Evolutionary conservation across 2,797 vertebrate species (phyloP).

Genomic region (Dicrostonyx torquatus): DNA sequence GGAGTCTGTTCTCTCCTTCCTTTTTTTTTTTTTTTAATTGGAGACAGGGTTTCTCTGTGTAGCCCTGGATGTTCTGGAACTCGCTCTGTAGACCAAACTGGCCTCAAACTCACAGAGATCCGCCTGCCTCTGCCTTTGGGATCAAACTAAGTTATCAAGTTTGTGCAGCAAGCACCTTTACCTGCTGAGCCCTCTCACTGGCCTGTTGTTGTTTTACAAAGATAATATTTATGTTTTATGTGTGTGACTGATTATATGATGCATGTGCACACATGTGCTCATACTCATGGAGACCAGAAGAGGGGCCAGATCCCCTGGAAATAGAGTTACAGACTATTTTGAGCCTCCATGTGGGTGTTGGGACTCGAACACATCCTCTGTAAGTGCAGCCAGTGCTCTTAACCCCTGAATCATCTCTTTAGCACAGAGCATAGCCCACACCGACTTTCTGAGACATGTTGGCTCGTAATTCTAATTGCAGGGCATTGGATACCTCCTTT

Average conservation of each 20-base stretch:
- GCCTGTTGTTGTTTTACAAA: background rate
- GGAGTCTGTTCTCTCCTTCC: background rate
- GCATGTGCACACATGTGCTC: background rate
- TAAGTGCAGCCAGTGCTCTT: background rate
- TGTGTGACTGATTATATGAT: background rate
- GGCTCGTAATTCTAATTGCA: background rate
- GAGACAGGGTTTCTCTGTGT: background rate
- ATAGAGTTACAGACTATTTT: background rate
- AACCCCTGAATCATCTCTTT: background rate
- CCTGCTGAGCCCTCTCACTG: background rate
- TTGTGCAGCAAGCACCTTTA: no score
- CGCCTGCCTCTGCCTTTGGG: background rate
- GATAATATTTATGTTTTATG: background rate
- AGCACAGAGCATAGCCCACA: background rate
- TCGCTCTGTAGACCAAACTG: background rate
- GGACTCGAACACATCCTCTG: background rate
- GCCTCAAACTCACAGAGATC: background rate
- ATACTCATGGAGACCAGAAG: background rate
- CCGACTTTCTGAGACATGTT: background rate
- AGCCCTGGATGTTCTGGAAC: background rate
- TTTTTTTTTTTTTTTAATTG: background rate
- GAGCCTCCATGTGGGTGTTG: background rate
- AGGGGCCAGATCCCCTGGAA: background rate
- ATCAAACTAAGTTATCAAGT: background rate
- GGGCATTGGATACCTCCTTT: background rate